Conservation (phyloP, 2,888 invertebrate species). For the Esperia sulphurella region DNA sequence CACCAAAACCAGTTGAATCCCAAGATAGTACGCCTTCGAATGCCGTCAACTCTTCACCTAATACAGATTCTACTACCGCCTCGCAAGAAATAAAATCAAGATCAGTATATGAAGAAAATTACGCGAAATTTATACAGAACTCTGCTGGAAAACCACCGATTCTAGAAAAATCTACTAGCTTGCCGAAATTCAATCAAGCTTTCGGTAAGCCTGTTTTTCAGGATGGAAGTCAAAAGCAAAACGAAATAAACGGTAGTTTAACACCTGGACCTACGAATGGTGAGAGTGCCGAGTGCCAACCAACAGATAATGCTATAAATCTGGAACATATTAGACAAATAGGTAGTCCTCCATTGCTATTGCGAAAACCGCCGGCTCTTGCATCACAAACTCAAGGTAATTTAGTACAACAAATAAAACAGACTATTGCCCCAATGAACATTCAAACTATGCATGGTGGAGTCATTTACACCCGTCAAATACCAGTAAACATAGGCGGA, state of each 20-base stretch:
- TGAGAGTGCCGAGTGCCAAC: constrained; percentile 46
- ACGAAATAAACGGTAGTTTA: constrained; percentile 42
- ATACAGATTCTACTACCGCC: constrained; percentile 35
- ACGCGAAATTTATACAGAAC: constrained; percentile 75
- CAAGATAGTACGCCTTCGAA: constrained; percentile 44
- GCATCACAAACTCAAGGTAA: constrained; percentile 51
- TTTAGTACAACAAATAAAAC: constrained; percentile 71
- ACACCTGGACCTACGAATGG: constrained; percentile 25
- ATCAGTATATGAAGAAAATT: constrained; percentile 77
- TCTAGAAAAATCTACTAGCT: constrained; percentile 68
- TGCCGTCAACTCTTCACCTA: constrained; percentile 23
- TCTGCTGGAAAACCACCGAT: constrained; percentile 46
- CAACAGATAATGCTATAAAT: constrained; percentile 51
- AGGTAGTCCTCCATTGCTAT: constrained; percentile 56
- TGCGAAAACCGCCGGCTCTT: constrained; percentile 51
- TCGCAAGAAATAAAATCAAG: constrained; percentile 72
- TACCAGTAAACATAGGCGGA: constrained; percentile 80
- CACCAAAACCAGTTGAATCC: constrained; percentile 43
- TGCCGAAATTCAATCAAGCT: constrained; percentile 89
- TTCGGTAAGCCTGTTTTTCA: constrained; percentile 86
- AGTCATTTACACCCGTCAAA: constrained; percentile 86
- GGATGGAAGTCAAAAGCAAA: constrained; percentile 53
- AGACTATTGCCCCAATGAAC: constrained; percentile 75
- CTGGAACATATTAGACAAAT: constrained; percentile 60
- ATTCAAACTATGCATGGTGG: constrained; percentile 82